phyloP scores from a whole-genome alignment of 2,113 vertebrate genomes.

The Pelvicachromis taeniatus region DNA sequence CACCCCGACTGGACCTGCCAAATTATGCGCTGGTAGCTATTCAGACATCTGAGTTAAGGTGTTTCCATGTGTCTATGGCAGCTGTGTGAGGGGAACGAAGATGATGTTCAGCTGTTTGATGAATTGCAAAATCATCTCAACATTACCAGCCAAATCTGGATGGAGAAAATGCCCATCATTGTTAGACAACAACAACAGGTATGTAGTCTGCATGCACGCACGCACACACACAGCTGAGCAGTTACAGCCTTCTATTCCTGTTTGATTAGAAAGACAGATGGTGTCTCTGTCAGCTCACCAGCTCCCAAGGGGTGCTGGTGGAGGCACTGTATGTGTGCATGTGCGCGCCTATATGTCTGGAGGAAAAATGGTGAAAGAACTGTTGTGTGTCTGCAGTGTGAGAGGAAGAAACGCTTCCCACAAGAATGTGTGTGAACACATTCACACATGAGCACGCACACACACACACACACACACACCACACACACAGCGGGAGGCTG shows the following conservation, averaged over 20 bases:
- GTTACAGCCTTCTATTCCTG: constrained; percentile 19
- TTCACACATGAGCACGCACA: background rate
- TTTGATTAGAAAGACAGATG: constrained; percentile 60
- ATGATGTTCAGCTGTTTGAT: constrained; percentile 5
- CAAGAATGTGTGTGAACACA: background rate
- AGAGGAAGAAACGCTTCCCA: background rate
- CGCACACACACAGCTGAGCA: background rate
- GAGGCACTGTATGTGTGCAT: background rate
- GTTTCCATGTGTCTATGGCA: background rate
- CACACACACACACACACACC: background rate
- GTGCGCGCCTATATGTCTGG: background rate
- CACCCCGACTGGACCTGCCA: constrained; percentile 30
- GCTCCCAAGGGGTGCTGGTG: constrained; percentile 23
- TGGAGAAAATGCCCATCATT: background rate
- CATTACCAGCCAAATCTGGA: background rate
- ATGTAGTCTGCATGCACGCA: background rate
- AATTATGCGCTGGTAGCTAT: background rate
- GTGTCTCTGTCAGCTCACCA: constrained; percentile 25
- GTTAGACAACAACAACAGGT: constrained; percentile 36
- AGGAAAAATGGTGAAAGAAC: background rate
- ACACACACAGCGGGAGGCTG: constrained; percentile 26
- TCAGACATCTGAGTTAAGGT: constrained; percentile 1
- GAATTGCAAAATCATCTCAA: background rate
- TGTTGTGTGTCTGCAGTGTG: background rate
- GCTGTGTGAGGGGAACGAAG: background rate